Evolutionary conservation across 2,113 vertebrate species (phyloP).

Genomic region (Arvicanthis niloticus): DNA sequence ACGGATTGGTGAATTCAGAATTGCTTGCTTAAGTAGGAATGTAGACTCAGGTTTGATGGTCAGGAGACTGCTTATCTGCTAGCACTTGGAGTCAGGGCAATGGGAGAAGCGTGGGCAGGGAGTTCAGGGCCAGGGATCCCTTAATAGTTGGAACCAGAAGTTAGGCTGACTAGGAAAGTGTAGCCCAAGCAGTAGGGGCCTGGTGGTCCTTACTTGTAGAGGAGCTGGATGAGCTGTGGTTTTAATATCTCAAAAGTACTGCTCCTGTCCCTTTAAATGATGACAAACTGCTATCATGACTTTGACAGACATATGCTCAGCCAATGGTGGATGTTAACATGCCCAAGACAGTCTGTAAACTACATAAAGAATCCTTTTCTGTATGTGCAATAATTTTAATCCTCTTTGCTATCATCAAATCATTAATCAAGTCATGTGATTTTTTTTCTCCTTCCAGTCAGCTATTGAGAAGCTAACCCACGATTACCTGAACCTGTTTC

Average conservation of each 20-base stretch:
- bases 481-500: conserved; percentile 96
- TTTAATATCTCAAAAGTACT: conserved; percentile 35
- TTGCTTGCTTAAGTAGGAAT: not conserved
- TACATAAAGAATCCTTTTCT: conserved; percentile 43
- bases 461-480: conserved; percentile 97
- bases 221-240: not conserved
- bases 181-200: not conserved
- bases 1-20: not conserved
- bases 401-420: conserved; percentile 39
- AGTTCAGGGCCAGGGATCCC: not conserved
- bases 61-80: not conserved
- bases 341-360: conserved; percentile 29
- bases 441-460: conserved; percentile 86
- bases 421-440: conserved; percentile 74
- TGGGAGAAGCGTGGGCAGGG: not conserved
- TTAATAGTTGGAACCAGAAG: not conserved
- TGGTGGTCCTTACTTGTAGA: not conserved
- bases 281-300: not conserved
- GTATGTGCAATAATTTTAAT: conserved; percentile 24
- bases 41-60: not conserved
- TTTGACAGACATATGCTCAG: conserved; percentile 31
- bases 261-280: conserved; percentile 38
- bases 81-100: not conserved
- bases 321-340: conserved; percentile 17
- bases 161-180: too few species aligned